Evolutionary conservation across 1,140 invertebrate species (phyloP), one percentile per base, ranked within the genome.

Genomic region (Liolophura sinensis): DNA sequence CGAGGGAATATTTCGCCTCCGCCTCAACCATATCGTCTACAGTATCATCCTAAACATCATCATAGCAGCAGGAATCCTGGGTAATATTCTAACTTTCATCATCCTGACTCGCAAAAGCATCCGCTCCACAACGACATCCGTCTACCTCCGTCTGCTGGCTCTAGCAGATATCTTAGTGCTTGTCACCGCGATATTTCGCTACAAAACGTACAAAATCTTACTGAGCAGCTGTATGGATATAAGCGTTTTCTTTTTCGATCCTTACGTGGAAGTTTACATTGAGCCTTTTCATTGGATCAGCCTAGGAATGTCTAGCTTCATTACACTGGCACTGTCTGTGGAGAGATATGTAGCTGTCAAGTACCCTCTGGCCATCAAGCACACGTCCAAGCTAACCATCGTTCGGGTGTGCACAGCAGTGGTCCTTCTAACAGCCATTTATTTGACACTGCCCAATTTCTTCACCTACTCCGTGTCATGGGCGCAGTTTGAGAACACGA

Each of bases 1-100:
- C 67, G 12, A 91, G 79, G 62, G 88, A 71, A n/a, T 86, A 68
- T 61, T 85, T 82, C 40, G 88, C 86, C 66, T 84, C 50, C 55
- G 82, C 82, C 22, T 60, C 24, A 20, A 55, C 25, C 48, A 59
- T 52, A n/a, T 24, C 12, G 22, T 52, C 18, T 52, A 75, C 57
- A 71, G 73, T 51, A 71, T 73, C 52, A 60, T 73, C 15, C 62
- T 73, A 52, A 69, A 73, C 20, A 66, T 60, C 16, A 56, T 70
- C 4, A 69, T 69, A 48, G n/a, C 60, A 11, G 25, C 64, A 27
- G 73, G 73, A 51, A 47, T 75, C 18, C 22, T 69, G 20, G 69
- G 71, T 49, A 75, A 75, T 50, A 40, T 71, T 47, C 50, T 75
- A 27, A 61, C 67, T 7, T 69, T 75, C 47, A 20, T 60, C 20